Percentiles rank a stretch among this genome's conserved stretches.
Conservation (phyloP, 2,113 vertebrate species). For the Pelodiscus sinensis region DNA sequence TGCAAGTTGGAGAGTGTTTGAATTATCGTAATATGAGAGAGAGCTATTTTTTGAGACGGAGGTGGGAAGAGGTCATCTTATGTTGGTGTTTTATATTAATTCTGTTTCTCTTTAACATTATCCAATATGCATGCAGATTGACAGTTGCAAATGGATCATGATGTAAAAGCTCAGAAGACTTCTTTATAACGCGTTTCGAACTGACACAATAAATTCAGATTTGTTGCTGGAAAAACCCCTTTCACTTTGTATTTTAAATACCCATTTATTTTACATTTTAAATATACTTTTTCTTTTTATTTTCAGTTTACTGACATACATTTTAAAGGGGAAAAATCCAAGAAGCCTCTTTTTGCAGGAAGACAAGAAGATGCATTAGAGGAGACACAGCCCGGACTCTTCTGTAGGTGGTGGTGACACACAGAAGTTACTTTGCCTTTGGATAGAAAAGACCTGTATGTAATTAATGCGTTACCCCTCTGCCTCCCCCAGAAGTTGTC, state of each 20-base stretch:
- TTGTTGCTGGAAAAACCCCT: background rate
- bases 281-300: background rate
- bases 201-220: background rate
- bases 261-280: background rate
- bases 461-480: background rate
- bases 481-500: slow-evolving; percentile 18
- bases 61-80: background rate
- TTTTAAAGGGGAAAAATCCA: background rate
- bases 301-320: background rate
- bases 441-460: background rate
- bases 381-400: slow-evolving; percentile 3
- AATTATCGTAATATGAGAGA: background rate
- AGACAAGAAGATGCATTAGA: background rate
- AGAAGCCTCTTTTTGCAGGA: slow-evolving; percentile 5
- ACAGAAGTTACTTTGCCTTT: slow-evolving; percentile 31
- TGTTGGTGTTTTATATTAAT: background rate
- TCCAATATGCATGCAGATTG: background rate
- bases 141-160: background rate
- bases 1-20: background rate
- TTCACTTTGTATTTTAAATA: background rate
- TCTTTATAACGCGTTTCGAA: background rate
- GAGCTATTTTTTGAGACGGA: background rate
- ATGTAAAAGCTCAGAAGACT: background rate
- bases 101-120: background rate
- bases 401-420: slow-evolving; percentile 50